phyloP scores from a whole-genome alignment of 1,140 invertebrate species.

The Pachypsylla venusta region DNA sequence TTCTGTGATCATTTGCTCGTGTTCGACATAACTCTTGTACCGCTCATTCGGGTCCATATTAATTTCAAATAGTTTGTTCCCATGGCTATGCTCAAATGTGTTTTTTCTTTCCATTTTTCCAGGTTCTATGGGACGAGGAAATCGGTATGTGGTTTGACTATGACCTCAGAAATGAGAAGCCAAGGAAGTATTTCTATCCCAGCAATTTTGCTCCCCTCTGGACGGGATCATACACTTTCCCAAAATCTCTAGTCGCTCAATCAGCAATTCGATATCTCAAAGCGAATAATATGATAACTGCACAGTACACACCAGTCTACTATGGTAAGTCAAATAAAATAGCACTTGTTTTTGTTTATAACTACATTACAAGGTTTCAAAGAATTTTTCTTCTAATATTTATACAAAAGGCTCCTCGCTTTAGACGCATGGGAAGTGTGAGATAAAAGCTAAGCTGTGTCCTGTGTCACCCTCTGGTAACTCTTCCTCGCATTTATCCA shows the following conservation, averaged over 20 bases:
- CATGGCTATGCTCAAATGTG: background rate
- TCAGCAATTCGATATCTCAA: slow-evolving; percentile 13
- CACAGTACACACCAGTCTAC: slow-evolving; percentile 5
- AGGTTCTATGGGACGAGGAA: slow-evolving; percentile 52
- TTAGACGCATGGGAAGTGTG: too few species aligned
- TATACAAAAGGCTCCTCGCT: too few species aligned
- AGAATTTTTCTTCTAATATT: too few species aligned
- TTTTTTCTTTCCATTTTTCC: slow-evolving; percentile 17
- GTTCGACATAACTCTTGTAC: too few species aligned
- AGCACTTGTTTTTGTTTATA: too few species aligned
- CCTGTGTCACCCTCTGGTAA: too few species aligned
- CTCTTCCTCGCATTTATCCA: too few species aligned
- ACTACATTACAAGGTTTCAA: too few species aligned
- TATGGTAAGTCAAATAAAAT: slow-evolving; percentile 13
- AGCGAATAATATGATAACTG: slow-evolving; percentile 10
- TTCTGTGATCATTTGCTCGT: too few species aligned
- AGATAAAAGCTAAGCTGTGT: too few species aligned
- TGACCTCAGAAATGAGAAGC: slow-evolving; percentile 30
- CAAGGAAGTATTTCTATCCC: slow-evolving; percentile 48
- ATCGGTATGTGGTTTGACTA: slow-evolving; percentile 64
- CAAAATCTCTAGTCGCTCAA: background rate
- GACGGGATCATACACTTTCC: slow-evolving; percentile 36
- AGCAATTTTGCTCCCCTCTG: slow-evolving; percentile 60
- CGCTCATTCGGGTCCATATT: too few species aligned
- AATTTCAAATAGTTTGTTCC: too few species aligned